Evolutionary conservation across 2,888 invertebrate genomes (phyloP).

Genomic region (Petrolisthes manimaculis): DNA sequence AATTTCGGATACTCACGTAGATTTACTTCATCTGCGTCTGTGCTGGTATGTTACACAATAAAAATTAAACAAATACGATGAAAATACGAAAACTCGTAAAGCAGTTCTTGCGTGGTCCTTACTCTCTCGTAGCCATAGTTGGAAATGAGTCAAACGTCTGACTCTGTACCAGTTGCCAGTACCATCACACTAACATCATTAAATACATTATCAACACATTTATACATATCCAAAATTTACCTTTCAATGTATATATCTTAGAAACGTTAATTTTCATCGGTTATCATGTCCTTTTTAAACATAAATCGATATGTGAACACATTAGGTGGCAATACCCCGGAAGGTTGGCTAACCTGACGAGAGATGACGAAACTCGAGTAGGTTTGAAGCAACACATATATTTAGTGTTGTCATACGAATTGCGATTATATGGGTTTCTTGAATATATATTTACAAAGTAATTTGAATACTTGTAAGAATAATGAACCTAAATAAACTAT

Average conservation of each 20-base stretch:
- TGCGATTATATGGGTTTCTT: no score
- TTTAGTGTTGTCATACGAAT: no score
- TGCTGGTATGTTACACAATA: conserved; percentile 25
- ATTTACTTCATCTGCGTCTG: conserved; percentile 50
- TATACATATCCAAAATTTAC: no score
- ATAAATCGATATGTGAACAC: conserved; percentile 4
- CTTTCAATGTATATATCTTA: neutral
- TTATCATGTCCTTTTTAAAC: neutral
- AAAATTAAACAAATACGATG: conserved; percentile 45
- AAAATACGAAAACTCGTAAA: conserved; percentile 27
- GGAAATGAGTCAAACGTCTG: conserved; percentile 23
- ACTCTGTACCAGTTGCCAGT: no score
- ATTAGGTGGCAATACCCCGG: neutral
- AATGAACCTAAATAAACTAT: no score
- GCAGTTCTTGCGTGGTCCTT: conserved; percentile 8
- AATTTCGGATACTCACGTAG: neutral
- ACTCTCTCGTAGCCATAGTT: conserved; percentile 50
- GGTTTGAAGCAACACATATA: neutral
- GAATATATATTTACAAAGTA: no score
- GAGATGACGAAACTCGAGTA: neutral
- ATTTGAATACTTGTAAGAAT: no score
- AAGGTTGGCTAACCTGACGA: neutral
- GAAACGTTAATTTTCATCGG: neutral
- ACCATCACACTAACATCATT: no score
- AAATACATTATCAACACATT: no score